Conservation (phyloP, 2,888 invertebrate species). For the Lepidocyrtoides sp. region DNA sequence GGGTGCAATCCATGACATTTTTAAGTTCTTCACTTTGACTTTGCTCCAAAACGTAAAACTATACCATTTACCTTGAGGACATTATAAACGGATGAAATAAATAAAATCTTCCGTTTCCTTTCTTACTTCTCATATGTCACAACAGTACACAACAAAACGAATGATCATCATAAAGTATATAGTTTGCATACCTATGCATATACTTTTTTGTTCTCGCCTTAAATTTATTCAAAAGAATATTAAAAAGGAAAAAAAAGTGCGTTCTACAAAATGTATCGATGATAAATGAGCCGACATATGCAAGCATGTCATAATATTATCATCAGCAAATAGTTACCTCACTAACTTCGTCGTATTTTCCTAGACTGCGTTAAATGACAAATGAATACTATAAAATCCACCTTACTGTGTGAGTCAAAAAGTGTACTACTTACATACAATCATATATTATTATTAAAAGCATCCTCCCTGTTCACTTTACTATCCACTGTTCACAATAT, state of each 20-base stretch:
- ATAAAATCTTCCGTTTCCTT: background rate
- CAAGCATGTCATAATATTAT: constrained; percentile 11
- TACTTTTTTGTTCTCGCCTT: background rate
- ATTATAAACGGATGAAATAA: background rate
- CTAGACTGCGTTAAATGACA: background rate
- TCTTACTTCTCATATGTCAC: constrained; percentile 2
- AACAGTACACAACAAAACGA: background rate
- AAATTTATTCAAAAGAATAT: background rate
- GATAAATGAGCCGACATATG: background rate
- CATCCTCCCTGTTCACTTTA: too few relatives aligned
- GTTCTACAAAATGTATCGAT: background rate
- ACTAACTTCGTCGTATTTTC: background rate
- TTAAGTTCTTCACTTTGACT: background rate
- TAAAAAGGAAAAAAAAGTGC: background rate
- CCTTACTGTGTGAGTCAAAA: background rate
- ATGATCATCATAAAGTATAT: background rate
- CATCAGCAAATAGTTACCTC: constrained; percentile 22
- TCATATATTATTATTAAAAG: too few relatives aligned
- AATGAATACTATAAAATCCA: constrained; percentile 19
- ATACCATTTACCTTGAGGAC: background rate
- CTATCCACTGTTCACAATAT: background rate
- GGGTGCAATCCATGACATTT: background rate
- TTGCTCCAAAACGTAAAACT: constrained; percentile 15
- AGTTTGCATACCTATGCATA: too few relatives aligned
- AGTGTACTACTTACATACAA: background rate